Evolutionary conservation across 2,888 invertebrate species (phyloP).

Genomic region (Drosophila sordidapex): DNA sequence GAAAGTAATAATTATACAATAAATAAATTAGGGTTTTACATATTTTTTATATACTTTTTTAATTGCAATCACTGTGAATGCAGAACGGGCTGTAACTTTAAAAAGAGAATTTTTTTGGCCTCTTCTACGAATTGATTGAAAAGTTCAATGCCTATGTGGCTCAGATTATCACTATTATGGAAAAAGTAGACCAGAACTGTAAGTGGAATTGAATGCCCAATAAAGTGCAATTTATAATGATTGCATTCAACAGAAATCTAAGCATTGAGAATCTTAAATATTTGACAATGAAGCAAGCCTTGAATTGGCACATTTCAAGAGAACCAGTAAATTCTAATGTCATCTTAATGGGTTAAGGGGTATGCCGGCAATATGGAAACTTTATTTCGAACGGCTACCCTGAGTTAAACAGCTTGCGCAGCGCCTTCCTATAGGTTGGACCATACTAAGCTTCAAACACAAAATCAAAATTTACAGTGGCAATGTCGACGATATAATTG

Average conservation of each 20-base stretch:
- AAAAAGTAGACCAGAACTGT: neutral
- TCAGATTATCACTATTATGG: neutral
- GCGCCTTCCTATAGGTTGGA: neutral
- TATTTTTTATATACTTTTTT: neutral
- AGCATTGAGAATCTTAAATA: neutral
- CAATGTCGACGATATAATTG: neutral
- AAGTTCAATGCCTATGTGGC: neutral
- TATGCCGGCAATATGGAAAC: neutral
- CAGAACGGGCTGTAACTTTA: neutral
- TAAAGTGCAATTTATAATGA: neutral
- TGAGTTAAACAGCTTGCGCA: neutral
- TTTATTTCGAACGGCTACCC: neutral
- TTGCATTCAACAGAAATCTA: neutral
- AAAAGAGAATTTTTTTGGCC: neutral
- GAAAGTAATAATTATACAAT: neutral
- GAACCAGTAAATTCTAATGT: neutral
- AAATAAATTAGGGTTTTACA: neutral
- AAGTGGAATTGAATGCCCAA: conserved; percentile 1
- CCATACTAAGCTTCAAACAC: neutral
- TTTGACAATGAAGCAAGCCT: neutral
- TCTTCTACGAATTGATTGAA: neutral
- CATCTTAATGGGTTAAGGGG: neutral
- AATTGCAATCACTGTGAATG: neutral
- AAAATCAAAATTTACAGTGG: neutral
- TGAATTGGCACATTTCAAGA: neutral